phyloP scores from a whole-genome alignment of 2,888 invertebrate species.

The Temnothorax ravouxi region DNA sequence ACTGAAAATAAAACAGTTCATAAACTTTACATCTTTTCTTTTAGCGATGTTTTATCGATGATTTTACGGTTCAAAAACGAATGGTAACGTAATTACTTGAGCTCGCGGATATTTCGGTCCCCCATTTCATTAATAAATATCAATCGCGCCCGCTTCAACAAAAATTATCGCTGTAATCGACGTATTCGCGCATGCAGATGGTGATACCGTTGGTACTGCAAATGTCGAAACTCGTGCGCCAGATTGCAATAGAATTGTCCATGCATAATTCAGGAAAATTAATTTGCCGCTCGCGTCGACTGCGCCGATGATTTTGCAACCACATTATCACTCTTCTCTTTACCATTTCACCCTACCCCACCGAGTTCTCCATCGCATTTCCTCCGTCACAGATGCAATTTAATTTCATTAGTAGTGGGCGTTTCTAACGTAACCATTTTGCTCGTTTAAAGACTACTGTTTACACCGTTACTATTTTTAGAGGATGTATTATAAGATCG shows the following conservation, averaged over 20 bases:
- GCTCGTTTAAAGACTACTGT: constrained; percentile 47
- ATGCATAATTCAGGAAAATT: constrained; percentile 62
- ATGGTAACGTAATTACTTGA: constrained; percentile 2
- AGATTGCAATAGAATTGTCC: constrained; percentile 13
- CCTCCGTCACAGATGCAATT: constrained; percentile 39
- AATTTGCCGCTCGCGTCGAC: constrained; percentile 50
- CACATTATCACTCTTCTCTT: constrained; percentile 52
- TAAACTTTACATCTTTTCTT: background rate
- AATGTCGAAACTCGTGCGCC: constrained; percentile 17
- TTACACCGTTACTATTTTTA: constrained; percentile 46
- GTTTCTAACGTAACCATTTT: constrained; percentile 51
- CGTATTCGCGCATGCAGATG: constrained; percentile 8
- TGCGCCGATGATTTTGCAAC: constrained; percentile 51
- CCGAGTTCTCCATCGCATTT: constrained; percentile 21
- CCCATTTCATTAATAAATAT: constrained; percentile 12
- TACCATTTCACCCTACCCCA: background rate
- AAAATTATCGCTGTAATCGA: constrained; percentile 24
- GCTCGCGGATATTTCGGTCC: background rate
- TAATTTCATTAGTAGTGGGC: constrained; percentile 55
- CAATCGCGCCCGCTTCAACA: background rate
- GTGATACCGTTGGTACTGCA: background rate
- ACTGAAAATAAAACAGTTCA: constrained; percentile 10
- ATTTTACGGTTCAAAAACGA: background rate
- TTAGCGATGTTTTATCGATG: background rate
- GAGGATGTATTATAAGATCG: constrained; percentile 41